Evolutionary conservation across 2,797 vertebrate genomes (phyloP).

Genomic region (Acrossocheilus wenchowensis): DNA sequence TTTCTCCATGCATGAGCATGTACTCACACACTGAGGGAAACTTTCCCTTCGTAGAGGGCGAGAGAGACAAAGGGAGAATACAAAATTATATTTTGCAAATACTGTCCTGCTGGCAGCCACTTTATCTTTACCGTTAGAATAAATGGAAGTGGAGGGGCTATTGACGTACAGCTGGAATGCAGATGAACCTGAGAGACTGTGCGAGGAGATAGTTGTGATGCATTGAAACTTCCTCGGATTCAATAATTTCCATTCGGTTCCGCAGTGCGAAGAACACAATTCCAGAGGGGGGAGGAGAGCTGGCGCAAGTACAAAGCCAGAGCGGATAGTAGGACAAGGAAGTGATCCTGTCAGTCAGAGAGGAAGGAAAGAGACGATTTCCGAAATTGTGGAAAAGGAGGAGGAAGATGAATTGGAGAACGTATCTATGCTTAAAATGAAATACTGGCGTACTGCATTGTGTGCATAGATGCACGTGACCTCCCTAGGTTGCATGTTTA

Average conservation of each 20-base stretch:
- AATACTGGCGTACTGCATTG: not conserved
- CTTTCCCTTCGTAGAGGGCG: not conserved
- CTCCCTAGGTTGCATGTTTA: not conserved
- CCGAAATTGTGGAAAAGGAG: not conserved
- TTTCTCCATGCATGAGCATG: not conserved
- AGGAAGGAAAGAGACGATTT: not conserved
- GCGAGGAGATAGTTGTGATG: conserved; percentile 36
- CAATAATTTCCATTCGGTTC: conserved; percentile 40
- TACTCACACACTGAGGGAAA: not conserved
- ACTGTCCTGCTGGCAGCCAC: conserved; percentile 19
- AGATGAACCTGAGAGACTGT: conserved; percentile 32
- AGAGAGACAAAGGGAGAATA: conserved; percentile 19
- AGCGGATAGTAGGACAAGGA: conserved; percentile 16
- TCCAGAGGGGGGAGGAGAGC: not conserved
- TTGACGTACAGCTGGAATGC: conserved; percentile 40
- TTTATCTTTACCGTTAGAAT: conserved; percentile 35
- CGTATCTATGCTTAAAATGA: not conserved
- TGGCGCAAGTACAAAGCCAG: conserved; percentile 13
- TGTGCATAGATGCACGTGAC: not conserved
- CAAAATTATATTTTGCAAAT: conserved; percentile 25
- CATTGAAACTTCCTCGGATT: conserved; percentile 48
- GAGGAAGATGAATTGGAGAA: not conserved
- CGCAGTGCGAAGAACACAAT: conserved; percentile 40
- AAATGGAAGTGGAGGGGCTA: conserved; percentile 17
- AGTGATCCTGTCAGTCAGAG: conserved; percentile 24